Conservation (phyloP, 2,888 invertebrate genomes). For the Frankliniella intonsa region DNA sequence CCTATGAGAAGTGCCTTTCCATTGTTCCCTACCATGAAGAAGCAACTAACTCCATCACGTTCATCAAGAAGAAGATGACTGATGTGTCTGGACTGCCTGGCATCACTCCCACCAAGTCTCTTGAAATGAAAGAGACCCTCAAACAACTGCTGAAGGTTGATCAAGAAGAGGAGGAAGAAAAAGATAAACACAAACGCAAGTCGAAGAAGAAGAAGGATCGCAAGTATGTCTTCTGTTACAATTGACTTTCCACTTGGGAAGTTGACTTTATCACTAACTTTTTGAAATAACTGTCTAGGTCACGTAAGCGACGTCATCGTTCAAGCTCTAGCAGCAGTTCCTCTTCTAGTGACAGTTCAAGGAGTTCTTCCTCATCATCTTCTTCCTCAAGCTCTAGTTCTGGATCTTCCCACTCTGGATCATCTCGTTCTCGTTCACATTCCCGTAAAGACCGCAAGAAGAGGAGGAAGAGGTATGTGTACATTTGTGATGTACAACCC, state of each 20-base stretch:
- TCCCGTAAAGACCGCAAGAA: slow-evolving; percentile 38
- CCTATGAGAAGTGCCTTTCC: slow-evolving; percentile 76
- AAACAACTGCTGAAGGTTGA: slow-evolving; percentile 58
- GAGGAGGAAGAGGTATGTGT: slow-evolving; percentile 37
- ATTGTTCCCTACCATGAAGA: slow-evolving; percentile 84
- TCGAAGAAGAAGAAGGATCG: slow-evolving; percentile 50
- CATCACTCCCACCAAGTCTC: slow-evolving; percentile 52
- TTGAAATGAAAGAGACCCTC: slow-evolving; percentile 62
- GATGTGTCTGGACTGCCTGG: slow-evolving; percentile 56
- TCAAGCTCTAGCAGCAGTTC: slow-evolving; percentile 54
- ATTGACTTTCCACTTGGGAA: background rate
- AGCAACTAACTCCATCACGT: slow-evolving; percentile 77
- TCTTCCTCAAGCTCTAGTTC: slow-evolving; percentile 56
- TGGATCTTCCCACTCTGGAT: slow-evolving; percentile 51
- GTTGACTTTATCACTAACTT: background rate
- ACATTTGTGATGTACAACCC: background rate
- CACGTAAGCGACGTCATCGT: slow-evolving; percentile 36
- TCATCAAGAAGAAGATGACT: slow-evolving; percentile 62
- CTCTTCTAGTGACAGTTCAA: slow-evolving; percentile 38
- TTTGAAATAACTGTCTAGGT: background rate
- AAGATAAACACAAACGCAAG: slow-evolving; percentile 38
- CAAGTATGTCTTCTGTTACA: slow-evolving; percentile 39
- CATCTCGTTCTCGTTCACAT: slow-evolving; percentile 36
- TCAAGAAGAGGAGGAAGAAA: slow-evolving; percentile 43
- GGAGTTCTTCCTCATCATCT: background rate